A percentile compares a stretch with the other conserved stretches of the same genome.
These are phyloP conservation scores for Heteropelma amictum DNA, from an alignment of 2,888 invertebrate species.

Conservation along the genomic window DNA sequence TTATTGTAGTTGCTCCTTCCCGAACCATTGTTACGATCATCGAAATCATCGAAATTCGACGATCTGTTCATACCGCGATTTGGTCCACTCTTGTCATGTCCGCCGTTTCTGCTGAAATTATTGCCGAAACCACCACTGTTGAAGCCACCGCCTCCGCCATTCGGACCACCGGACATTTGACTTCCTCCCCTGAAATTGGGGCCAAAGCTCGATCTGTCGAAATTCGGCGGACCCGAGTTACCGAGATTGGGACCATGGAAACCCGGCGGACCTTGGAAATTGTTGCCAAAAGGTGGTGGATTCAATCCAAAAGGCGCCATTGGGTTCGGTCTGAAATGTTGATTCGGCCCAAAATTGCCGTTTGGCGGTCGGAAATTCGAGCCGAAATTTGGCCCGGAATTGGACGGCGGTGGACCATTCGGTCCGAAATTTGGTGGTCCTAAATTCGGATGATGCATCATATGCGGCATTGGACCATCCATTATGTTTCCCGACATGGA, in stretches of 20 bases:
- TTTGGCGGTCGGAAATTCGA: conserved; percentile 68
- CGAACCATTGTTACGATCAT: conserved; percentile 63
- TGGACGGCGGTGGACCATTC: conserved; percentile 69
- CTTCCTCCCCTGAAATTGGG: conserved; percentile 69
- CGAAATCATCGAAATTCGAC: conserved; percentile 64
- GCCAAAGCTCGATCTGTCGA: conserved; percentile 71
- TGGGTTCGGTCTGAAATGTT: conserved; percentile 70
- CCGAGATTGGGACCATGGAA: conserved; percentile 70
- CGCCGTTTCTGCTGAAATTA: conserved; percentile 57
- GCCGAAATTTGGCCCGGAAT: conserved; percentile 66
- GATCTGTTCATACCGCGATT: conserved; percentile 68
- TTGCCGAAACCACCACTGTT: conserved; percentile 57
- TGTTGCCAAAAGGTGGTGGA: conserved; percentile 64
- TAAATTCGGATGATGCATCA: conserved; percentile 70
- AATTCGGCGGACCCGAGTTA: conserved; percentile 65
- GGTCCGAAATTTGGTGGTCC: conserved; percentile 72
- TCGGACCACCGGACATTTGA: conserved; percentile 61
- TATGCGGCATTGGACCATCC: conserved; percentile 69
- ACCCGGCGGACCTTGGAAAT: conserved; percentile 70
- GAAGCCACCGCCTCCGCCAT: conserved; percentile 54
- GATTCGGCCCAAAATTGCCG: conserved; percentile 71
- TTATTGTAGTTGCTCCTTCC: conserved; percentile 65
- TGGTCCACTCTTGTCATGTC: conserved; percentile 65
- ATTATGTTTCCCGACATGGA: conserved; percentile 54
- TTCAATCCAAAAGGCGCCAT: conserved; percentile 69